Evolutionary conservation across 2,113 vertebrate genomes (phyloP).

Genomic region (Brienomyrus brachyistius): DNA sequence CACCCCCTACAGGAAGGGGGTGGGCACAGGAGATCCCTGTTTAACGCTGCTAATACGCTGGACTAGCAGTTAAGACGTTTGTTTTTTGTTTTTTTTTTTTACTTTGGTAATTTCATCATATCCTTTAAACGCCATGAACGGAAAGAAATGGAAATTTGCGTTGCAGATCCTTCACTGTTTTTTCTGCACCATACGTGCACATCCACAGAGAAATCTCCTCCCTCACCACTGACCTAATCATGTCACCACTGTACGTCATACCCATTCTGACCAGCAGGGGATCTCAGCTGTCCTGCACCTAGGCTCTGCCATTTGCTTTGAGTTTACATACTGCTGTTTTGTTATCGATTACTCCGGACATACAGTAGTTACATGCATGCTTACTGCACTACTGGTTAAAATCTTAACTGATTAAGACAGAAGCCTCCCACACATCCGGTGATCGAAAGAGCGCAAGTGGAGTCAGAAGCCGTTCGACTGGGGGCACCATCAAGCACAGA

Average conservation of each 20-base stretch:
- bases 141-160: background rate
- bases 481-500: background rate
- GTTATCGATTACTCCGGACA: conserved; percentile 27
- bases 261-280: conserved; percentile 44
- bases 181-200: background rate
- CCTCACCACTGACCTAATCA: conserved; percentile 31
- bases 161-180: background rate
- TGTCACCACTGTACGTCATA: conserved; percentile 35
- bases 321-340: background rate
- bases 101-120: background rate
- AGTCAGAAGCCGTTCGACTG: conserved; percentile 21
- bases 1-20: background rate
- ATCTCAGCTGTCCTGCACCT: conserved; percentile 29
- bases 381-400: conserved; percentile 42
- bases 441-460: conserved; percentile 36
- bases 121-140: background rate
- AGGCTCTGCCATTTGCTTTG: background rate
- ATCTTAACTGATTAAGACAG: conserved; percentile 40
- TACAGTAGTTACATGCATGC: conserved; percentile 32
- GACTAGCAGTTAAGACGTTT: background rate
- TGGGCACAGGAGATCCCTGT: background rate
- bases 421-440: conserved; percentile 52
- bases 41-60: background rate
- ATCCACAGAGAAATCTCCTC: background rate
- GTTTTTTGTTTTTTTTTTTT: background rate